These are phyloP conservation scores for Manis crassicaudata DNA, from an alignment of 2,797 vertebrate species.

Conservation along the genomic window DNA sequence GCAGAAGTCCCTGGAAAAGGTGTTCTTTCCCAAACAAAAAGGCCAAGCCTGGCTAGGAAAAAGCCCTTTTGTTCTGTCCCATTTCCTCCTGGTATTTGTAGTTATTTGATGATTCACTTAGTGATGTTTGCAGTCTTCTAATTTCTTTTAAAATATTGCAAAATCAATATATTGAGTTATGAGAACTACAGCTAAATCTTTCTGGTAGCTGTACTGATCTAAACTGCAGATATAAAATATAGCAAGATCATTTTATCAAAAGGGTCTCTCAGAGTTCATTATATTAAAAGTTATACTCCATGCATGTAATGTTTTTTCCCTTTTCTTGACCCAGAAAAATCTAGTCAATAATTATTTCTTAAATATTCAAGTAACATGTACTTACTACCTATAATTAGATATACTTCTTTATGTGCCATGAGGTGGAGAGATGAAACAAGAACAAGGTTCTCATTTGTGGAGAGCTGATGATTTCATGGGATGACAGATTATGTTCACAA, in stretches of 20 bases:
- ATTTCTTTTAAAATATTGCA: not conserved
- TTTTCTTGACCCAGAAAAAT: conserved; percentile 1
- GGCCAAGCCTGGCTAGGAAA: not conserved
- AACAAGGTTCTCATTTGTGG: not conserved
- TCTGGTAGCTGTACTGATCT: not conserved
- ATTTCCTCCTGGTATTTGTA: not conserved
- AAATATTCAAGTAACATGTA: not conserved
- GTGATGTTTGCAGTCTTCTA: not conserved
- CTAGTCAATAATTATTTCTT: not conserved
- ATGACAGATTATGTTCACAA: conserved; percentile 1
- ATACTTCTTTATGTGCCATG: not conserved
- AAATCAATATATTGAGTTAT: not conserved
- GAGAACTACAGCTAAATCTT: not conserved
- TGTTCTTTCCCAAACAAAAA: not conserved
- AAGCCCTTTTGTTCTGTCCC: not conserved
- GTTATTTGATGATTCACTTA: not conserved
- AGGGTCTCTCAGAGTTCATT: not conserved
- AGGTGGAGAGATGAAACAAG: not conserved
- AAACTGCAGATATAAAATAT: not conserved
- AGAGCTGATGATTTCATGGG: not conserved
- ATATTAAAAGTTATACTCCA: not conserved
- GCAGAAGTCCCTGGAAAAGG: not conserved
- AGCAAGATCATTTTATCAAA: not conserved
- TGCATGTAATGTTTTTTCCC: not conserved
- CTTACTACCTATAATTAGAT: not conserved